phyloP scores from a whole-genome alignment of 2,113 vertebrate species.

The Notarius lentiginosus region DNA sequence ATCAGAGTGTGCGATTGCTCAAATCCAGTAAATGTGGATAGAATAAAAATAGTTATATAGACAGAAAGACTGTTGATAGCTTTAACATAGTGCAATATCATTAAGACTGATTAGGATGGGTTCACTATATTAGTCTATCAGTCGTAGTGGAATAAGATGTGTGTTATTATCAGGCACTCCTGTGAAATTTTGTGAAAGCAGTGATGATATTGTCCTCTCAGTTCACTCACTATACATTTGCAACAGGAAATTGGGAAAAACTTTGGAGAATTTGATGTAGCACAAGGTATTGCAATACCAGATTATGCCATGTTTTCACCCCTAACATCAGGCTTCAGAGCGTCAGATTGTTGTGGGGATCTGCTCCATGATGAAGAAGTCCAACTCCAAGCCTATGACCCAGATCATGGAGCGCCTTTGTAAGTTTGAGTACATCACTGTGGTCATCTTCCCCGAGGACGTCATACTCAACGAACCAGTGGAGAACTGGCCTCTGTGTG shows the following conservation, averaged over 20 bases:
- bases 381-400: constrained; percentile 97
- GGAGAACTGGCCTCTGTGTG: constrained; percentile 93
- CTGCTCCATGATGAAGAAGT: constrained; percentile 98
- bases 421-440: constrained; percentile 93
- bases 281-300: neutral
- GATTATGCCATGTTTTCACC: neutral
- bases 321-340: constrained; percentile 78
- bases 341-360: constrained; percentile 96
- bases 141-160: neutral
- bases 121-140: neutral
- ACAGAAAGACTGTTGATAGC: neutral
- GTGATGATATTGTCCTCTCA: neutral
- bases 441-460: constrained; percentile 95
- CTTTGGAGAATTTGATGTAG: neutral
- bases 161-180: neutral
- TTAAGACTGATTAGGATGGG: neutral
- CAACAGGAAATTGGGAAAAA: neutral
- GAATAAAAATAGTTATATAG: too few species aligned
- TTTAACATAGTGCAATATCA: neutral
- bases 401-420: constrained; percentile 95
- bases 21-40: too few species aligned
- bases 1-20: too few species aligned
- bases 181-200: neutral
- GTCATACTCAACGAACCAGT: constrained; percentile 92
- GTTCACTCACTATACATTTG: neutral